Percentiles rank a stretch among this genome's conserved stretches.
These are phyloP conservation scores for Luffia ferchaultella DNA, from an alignment of 2,888 invertebrate species.

Conservation along the genomic window DNA sequence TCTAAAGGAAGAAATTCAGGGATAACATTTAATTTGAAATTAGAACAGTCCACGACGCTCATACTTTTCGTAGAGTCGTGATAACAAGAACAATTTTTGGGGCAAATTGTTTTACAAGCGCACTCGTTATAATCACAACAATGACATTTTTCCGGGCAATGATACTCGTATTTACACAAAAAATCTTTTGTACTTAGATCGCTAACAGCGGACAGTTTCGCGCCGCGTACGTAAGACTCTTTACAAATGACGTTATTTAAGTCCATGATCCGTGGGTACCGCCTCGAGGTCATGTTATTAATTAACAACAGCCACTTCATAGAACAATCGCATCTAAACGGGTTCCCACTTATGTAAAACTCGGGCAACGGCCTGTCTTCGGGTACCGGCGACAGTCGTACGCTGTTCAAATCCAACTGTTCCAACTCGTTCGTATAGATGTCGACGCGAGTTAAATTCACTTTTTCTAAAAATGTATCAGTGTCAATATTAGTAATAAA, in stretches of 20 bases:
- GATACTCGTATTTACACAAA: constrained; percentile 87
- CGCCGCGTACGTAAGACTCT: constrained; percentile 83
- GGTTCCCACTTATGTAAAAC: constrained; percentile 92
- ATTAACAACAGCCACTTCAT: constrained; percentile 95
- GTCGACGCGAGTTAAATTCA: constrained; percentile 84
- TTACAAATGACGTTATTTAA: constrained; percentile 87
- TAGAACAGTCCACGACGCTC: constrained; percentile 91
- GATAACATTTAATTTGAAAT: constrained; percentile 72
- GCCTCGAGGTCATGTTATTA: constrained; percentile 81
- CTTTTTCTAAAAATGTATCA: constrained; percentile 86
- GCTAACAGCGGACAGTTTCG: constrained; percentile 79
- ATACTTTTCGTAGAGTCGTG: constrained; percentile 93
- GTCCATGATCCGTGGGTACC: constrained; percentile 89
- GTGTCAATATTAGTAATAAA: constrained; percentile 80
- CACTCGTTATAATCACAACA: constrained; percentile 96
- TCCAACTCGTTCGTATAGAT: constrained; percentile 89
- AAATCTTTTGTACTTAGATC: constrained; percentile 83
- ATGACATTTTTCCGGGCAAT: constrained; percentile 91
- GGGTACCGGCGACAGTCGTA: constrained; percentile 76
- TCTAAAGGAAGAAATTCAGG: constrained; percentile 89
- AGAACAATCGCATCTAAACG: constrained; percentile 92
- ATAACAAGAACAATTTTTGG: constrained; percentile 91
- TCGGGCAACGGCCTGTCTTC: constrained; percentile 79
- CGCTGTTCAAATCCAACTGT: constrained; percentile 81
- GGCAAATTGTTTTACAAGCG: constrained; percentile 95